These are phyloP conservation scores for Parazoanthus swiftii DNA, from an alignment of 92 coral and sea anemone genomes.

Conservation along the genomic window DNA sequence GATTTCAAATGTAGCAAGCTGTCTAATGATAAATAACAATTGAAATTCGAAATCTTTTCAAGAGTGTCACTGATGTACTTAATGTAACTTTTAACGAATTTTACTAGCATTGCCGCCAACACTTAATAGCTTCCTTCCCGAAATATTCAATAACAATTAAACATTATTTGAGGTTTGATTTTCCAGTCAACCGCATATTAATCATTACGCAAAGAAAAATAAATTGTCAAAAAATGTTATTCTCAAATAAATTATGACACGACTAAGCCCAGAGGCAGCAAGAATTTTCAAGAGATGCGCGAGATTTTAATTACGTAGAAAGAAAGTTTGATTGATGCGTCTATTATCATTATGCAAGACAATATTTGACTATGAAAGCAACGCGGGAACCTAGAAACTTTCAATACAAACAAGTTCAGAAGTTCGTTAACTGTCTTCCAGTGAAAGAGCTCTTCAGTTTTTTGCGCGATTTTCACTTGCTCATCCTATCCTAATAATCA, in stretches of 20 bases:
- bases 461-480: not conserved
- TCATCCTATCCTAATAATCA: not conserved
- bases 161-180: not conserved
- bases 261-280: not conserved
- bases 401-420: constrained; percentile 5
- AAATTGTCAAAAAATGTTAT: not conserved
- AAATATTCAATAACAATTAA: not conserved
- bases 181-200: not conserved
- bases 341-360: not conserved
- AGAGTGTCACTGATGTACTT: not conserved
- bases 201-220: not conserved
- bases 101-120: not conserved
- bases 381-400: constrained; percentile 9
- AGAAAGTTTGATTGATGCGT: constrained; percentile 8
- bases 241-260: not conserved
- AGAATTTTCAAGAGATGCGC: not conserved
- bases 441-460: not conserved
- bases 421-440: constrained; percentile 10
- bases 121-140: not conserved
- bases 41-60: not conserved
- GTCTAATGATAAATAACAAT: no score
- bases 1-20: not conserved
- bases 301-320: constrained; percentile 3
- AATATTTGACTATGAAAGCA: constrained; percentile 17
- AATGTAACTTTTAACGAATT: not conserved